Evolutionary conservation across 2,113 vertebrate genomes (phyloP), one percentile per base, ranked within the genome.

Genomic region (Lichenostomus cassidix): DNA sequence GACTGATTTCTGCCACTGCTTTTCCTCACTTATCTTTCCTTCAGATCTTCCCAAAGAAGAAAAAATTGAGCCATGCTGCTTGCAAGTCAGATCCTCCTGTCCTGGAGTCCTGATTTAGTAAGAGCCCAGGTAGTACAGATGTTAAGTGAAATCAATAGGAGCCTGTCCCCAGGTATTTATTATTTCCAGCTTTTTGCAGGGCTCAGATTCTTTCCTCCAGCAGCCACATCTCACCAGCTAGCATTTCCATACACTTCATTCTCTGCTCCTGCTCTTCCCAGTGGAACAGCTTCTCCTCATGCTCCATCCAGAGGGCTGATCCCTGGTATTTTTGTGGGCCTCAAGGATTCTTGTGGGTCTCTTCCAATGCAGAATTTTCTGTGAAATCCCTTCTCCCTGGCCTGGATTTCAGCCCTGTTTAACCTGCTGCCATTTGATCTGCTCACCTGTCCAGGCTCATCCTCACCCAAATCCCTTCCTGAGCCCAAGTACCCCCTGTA

Each of bases 41-140:
- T 42, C 91, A 70, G 25, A 76, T 83, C 63, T 73, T 69, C 58
- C 74, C 41, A 76, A 83, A 83, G 20, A 21, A 41, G 13, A 31
- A 49, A 35, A 63, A 44, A 31, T 4, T 5, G n/a, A 83, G 67
- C 63, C 33, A 5, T 65, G 58, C 44, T 64, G 37, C 73, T 73
- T 94, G 33, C 46, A 59, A 87, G 53, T 68, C 67, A 79, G 75
- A 41, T 77, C 44, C 31, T 83, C 5, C 52, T 84, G 77, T n/a
- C 93, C 28, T 35, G 47, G 63, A 53, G 33, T 11, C 46, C 93
- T 94, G 91, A 82, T 94, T 87, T 76, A 94, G 64, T 27, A 42
- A 84, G 87, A 92, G 89, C 58, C 29, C 0, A 2, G 53, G 28
- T 16, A 85, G 89, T 7, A 46, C 23, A 49, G 59, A 62, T 50